Evolutionary conservation across 2,888 invertebrate species (phyloP), one percentile per base, ranked within the genome.

Genomic region (Aleiodes alternator): DNA sequence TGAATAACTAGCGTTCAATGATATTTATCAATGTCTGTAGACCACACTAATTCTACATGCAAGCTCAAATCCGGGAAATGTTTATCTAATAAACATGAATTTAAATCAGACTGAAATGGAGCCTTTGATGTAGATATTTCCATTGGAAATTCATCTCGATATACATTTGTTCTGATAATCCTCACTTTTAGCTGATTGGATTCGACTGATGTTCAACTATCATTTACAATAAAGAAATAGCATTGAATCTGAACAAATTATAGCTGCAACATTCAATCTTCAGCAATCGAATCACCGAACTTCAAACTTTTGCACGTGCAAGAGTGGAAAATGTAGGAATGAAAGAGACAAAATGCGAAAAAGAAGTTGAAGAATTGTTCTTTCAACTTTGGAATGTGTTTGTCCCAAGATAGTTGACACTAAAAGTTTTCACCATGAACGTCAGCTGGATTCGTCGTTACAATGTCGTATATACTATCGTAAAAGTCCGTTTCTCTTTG

Each of bases 281-380:
- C 11, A 64, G 43, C 50, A n/a, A 64, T 38, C 11, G 48, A 64
- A 43, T 66, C 66, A 50, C 48, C 29, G 51, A 50, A 66, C 50
- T 50, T 66, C 12, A 66, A 66, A 66, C 50, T 50, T 7, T n/a
- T 6, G 14, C 53, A 53, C 12, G 53, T 14, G 16, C 9, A 16
- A 12, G 7, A 16, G 53, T 5, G 14, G 12, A 14, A 8, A 43
- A 43, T 43, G 43, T 43, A 43, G 43, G 9, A 43, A 7, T 43
- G 43, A 43, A 9, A 43, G 43, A 43, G 43, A 43, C 43, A 43
- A 8, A 11, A 53, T 9, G 16, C 1, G 53, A 53, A 14, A 53
- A 53, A 14, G 16, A 53, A 53, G 5, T 16, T 5, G 12, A 53
- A n/a, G 14, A 14, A 53, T 53, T 14, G 53, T 16, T 53, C 53